Evolutionary conservation across 2,888 invertebrate genomes (phyloP).

Genomic region (Xylophagus ater): DNA sequence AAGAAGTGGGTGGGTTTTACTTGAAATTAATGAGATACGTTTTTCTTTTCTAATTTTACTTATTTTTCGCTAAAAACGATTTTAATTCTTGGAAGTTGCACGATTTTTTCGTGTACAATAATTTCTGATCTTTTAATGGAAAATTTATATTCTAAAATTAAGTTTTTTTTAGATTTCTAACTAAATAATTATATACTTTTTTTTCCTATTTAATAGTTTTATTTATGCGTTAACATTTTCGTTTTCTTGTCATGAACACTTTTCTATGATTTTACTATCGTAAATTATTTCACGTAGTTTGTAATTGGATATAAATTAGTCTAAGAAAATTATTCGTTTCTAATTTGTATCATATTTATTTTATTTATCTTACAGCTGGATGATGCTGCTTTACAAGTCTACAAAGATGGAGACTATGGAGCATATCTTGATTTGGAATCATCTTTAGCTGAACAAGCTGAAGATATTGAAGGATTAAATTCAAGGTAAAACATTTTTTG

Average conservation of each 20-base stretch:
- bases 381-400: conserved; percentile 93
- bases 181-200: no score
- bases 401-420: conserved; percentile 94
- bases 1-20: not conserved
- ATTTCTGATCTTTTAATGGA: no score
- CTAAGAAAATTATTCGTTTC: no score
- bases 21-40: not conserved
- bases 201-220: no score
- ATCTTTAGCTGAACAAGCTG: conserved; percentile 90
- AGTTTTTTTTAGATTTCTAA: no score
- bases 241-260: no score
- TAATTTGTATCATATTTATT: not conserved
- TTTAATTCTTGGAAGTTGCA: no score
- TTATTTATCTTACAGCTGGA: conserved; percentile 67
- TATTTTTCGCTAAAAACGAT: no score
- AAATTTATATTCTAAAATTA: no score
- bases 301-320: not conserved
- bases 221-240: no score
- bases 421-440: conserved; percentile 95
- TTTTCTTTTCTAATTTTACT: conserved; percentile 4
- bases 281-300: conserved; percentile 7
- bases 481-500: conserved; percentile 79
- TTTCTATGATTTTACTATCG: conserved; percentile 7
- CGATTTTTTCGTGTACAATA: no score
- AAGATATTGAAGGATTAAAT: conserved; percentile 93